Percentiles rank a stretch among this genome's conserved stretches.
phyloP scores from a whole-genome alignment of 1,140 invertebrate genomes.

The Leguminivora glycinivorella region DNA sequence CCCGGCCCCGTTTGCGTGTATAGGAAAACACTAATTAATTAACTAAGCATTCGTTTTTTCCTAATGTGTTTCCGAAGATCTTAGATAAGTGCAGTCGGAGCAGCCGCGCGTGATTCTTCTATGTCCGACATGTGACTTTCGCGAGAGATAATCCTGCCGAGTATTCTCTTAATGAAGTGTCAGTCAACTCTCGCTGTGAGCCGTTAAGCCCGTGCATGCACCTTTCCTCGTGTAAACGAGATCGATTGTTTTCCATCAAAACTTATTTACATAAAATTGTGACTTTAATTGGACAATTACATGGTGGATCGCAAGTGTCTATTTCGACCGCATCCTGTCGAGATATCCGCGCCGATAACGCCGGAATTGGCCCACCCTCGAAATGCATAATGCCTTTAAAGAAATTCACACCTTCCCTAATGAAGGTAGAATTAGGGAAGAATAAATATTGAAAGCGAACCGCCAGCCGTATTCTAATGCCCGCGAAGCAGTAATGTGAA shows the following conservation, averaged over 20 bases:
- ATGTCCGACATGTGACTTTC: conserved; percentile 37
- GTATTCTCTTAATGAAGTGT: conserved; percentile 27
- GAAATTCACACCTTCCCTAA: conserved; percentile 74
- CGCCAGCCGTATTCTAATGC: conserved; percentile 44
- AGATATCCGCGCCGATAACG: conserved; percentile 61
- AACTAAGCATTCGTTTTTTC: conserved; percentile 39
- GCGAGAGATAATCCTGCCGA: conserved; percentile 31
- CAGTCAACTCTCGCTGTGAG: conserved; percentile 28
- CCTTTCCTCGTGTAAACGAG: conserved; percentile 39
- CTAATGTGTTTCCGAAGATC: conserved; percentile 33
- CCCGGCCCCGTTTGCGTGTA: conserved; percentile 43
- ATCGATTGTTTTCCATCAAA: conserved; percentile 36
- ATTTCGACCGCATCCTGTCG: conserved; percentile 59
- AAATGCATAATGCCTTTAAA: conserved; percentile 55
- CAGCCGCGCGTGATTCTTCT: conserved; percentile 33
- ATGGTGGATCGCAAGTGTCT: conserved; percentile 53
- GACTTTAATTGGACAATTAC: conserved; percentile 73
- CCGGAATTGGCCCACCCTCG: conserved; percentile 59
- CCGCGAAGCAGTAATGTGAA: conserved; percentile 44
- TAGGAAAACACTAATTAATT: conserved; percentile 50
- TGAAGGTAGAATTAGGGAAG: conserved; percentile 67
- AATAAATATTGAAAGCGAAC: conserved; percentile 59
- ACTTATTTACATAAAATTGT: conserved; percentile 70
- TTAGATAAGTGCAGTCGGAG: conserved; percentile 29
- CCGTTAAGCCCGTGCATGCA: conserved; percentile 32